Evolutionary conservation across 2,888 invertebrate genomes (phyloP), one percentile per base, ranked within the genome.

Genomic region (Toxonevra muliebris): DNA sequence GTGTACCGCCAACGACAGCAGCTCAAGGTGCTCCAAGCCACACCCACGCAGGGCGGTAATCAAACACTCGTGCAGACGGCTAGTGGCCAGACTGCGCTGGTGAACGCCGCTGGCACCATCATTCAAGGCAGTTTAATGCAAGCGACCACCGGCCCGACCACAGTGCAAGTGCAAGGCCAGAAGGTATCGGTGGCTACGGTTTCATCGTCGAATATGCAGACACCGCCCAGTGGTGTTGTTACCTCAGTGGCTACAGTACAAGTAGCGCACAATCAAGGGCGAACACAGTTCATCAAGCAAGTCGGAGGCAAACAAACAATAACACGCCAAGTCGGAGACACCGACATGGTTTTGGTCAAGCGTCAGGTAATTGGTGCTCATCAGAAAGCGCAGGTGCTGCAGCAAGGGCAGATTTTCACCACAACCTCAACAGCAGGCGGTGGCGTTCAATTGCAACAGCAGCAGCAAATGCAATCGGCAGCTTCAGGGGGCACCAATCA

Each of bases 341-440:
- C 68, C 11, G 90, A 90, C 75, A 87, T 91, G 86, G 67, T 89
- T 4, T 75, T 90, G 58, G 83, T 90, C 1, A 89, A 89, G 74
- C 86, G 89, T 4, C 88, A 88, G 67, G 80, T 86, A 15, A 80
- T 84, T 43, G 65, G 80, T 45, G 77, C 80, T 1, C 80, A 80
- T 41, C 85, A 80, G 66, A 86, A 87, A 69, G 82, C 85, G 0
- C 86, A 86, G 57, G 85, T 87, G 40, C 82, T 86, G 65, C 84
- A 86, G 70, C 85, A 87, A 0, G 86, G 86, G 12, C 86, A 87
- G 0, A 89, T 89, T 77, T 85, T 90, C 9, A 87, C 89, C 55
- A 87, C 91, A 0, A 79, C 82, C 10, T 74, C 69, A 43, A 72
- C 72, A 11, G 65, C 69, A 20, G 70, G 73, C 58, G 64, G 72